phyloP scores from a whole-genome alignment of 1,140 invertebrate genomes.

The Anastrepha ludens region DNA sequence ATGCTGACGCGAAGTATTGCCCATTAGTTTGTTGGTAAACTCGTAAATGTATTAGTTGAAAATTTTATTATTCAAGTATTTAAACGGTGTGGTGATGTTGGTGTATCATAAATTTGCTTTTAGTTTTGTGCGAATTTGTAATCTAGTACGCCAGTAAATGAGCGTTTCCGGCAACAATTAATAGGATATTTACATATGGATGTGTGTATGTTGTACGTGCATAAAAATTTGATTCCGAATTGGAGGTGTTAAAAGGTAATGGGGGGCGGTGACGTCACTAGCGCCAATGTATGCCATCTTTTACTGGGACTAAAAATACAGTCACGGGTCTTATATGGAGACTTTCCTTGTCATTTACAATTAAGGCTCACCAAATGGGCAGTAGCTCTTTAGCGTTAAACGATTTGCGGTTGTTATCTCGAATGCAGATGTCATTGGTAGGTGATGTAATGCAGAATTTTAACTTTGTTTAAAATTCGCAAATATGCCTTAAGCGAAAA shows the following conservation, averaged over 20 bases:
- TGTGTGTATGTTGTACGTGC: neutral
- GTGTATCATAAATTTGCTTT: neutral
- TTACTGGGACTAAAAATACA: too few relatives aligned
- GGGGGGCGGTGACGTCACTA: neutral
- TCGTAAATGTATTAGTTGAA: neutral
- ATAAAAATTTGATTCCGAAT: neutral
- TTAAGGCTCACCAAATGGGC: too few relatives aligned
- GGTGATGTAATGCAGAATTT: too few relatives aligned
- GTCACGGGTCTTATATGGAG: too few relatives aligned
- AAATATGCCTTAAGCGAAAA: too few relatives aligned
- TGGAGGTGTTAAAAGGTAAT: neutral
- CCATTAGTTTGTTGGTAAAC: neutral
- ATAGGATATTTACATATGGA: neutral
- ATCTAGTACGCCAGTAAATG: neutral
- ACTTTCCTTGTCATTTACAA: too few relatives aligned
- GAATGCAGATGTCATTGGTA: too few relatives aligned
- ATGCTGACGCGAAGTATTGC: neutral
- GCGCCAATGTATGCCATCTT: too few relatives aligned
- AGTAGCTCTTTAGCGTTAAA: too few relatives aligned
- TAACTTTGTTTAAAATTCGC: too few relatives aligned
- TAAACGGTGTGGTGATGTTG: neutral
- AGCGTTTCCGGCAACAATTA: conserved; percentile 6
- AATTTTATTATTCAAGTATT: neutral
- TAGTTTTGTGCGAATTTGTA: neutral
- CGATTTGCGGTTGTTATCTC: too few relatives aligned